Evolutionary conservation across 2,797 vertebrate genomes (phyloP), one percentile per base, ranked within the genome.

Genomic region (Orientallactaga sibirica): DNA sequence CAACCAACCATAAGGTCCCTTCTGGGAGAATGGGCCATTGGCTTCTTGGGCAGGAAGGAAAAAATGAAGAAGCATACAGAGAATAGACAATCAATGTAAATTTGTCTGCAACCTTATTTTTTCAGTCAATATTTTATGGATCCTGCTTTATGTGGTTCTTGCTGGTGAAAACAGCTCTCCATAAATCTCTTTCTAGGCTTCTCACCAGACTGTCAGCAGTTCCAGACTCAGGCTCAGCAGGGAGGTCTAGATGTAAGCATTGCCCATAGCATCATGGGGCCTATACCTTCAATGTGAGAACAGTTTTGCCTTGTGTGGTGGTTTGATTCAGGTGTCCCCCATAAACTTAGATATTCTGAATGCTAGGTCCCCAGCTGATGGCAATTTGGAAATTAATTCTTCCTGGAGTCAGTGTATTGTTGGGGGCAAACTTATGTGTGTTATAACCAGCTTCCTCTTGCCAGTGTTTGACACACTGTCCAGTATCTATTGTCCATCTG

Each of bases 101-200:
- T 79, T 43, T 58, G 43, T 66, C 85, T 84, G 85, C 85, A 74
- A 74, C 67, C 74, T 61, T 81, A 27, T 29, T 74, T 61, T 87
- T 80, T 61, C 67, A 79, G 85, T 88, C 93, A 48, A 68, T 85
- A 85, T 25, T 74, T 67, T 85, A 92, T 85, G 90, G 93, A 68
- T 85, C 37, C 58, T 75, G 74, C 37, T 67, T 85, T 41, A 33
- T 79, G 74, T 27, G 74, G 93, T 74, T 88, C 67, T 79, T 55
- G 11, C 90, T 61, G 18, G 74, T 62, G 37, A 82, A 64, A 94
- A 73, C 43, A 61, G 29, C 33, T 88, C 68, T 77, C 64, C 86
- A 80, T 83, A 88, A 92, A 68, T 84, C 67, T 87, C 78, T 74
- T 20, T 93, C 87, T 68, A 43, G 27, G 18, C 14, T 94, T 88